These are phyloP conservation scores for Dendronephthya gigantea DNA, from an alignment of 64 coral and sea anemone genomes.

Conservation along the genomic window DNA sequence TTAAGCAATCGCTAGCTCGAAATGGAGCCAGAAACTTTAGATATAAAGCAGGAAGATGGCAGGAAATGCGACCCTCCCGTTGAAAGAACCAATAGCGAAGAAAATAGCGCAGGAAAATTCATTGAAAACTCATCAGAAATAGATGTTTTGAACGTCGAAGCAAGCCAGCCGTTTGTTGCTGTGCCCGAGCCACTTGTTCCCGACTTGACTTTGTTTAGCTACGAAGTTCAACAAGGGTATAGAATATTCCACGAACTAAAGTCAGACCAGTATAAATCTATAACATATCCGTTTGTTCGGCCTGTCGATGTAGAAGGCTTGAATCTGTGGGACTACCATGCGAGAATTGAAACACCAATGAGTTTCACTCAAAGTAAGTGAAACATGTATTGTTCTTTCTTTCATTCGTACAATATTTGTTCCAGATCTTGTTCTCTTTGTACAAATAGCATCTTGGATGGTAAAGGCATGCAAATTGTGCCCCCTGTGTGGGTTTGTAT, in stretches of 20 bases:
- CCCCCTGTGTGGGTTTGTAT: too few species aligned
- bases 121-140: not conserved
- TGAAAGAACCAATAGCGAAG: not conserved
- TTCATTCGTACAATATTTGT: not conserved
- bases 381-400: not conserved
- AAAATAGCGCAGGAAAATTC: not conserved
- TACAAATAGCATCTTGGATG: not conserved
- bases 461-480: too few species aligned
- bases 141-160: not conserved
- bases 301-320: constrained; percentile 79
- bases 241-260: constrained; percentile 75
- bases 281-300: constrained; percentile 90
- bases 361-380: constrained; percentile 78
- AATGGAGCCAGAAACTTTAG: not conserved
- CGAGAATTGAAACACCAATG: constrained; percentile 83
- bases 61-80: not conserved
- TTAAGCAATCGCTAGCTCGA: not conserved
- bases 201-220: constrained; percentile 67
- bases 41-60: not conserved
- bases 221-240: constrained; percentile 89
- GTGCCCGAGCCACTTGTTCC: constrained; percentile 34
- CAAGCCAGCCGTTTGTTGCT: not conserved
- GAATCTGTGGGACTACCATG: constrained; percentile 87
- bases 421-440: not conserved
- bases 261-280: constrained; percentile 67